A percentile compares a stretch with the other conserved stretches of the same genome.
Conservation (phyloP, 2,888 invertebrate species). For the Archips crataeganus region DNA sequence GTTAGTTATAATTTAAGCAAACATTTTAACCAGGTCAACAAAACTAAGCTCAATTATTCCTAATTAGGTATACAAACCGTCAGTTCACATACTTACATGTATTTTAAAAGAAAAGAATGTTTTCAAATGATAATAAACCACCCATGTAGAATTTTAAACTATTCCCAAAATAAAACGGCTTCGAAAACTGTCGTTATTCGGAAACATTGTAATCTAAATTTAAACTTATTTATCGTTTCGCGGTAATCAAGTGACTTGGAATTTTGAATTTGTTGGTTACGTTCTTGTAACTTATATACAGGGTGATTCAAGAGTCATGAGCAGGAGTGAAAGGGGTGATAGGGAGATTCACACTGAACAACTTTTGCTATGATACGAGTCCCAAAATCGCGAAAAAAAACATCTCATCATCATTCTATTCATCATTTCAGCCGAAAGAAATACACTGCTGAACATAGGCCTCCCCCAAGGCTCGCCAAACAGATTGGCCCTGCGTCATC, state of each 20-base stretch:
- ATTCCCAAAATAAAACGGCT: slow-evolving; percentile 22
- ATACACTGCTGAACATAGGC: too few species aligned
- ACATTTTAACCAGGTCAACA: background rate
- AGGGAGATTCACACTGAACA: too few species aligned
- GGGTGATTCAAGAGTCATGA: too few species aligned
- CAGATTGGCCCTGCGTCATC: too few species aligned
- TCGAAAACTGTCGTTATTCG: slow-evolving; percentile 8
- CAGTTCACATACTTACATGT: background rate
- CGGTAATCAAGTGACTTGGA: slow-evolving; percentile 34
- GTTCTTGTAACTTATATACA: background rate
- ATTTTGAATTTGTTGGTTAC: slow-evolving; percentile 27
- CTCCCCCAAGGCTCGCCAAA: too few species aligned
- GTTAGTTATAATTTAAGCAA: too few species aligned
- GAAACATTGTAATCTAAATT: slow-evolving; percentile 23
- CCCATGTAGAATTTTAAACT: slow-evolving; percentile 34
- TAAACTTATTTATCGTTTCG: slow-evolving; percentile 40
- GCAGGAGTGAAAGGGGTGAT: too few species aligned
- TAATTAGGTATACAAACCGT: background rate
- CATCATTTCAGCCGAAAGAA: too few species aligned
- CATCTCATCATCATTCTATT: too few species aligned
- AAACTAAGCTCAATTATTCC: background rate
- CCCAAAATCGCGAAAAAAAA: too few species aligned
- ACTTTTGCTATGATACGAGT: too few species aligned
- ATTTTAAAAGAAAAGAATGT: slow-evolving; percentile 22
- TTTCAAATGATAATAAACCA: slow-evolving; percentile 35